Evolutionary conservation across 2,113 vertebrate genomes (phyloP), one percentile per base, ranked within the genome.

Genomic region (Malaclemys terrapin): DNA sequence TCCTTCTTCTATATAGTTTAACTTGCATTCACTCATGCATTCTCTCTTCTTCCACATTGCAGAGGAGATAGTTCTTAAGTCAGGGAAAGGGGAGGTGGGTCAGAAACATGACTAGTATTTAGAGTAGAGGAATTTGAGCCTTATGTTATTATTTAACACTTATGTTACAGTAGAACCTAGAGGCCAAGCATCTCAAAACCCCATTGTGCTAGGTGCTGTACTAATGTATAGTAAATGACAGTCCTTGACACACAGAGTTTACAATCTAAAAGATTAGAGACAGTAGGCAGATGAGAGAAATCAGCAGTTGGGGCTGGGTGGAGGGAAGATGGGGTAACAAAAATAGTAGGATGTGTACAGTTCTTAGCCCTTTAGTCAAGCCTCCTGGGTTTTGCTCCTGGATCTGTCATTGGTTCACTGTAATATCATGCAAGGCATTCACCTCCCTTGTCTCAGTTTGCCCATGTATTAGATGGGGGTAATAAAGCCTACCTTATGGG

Each of bases 161-260:
- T 56, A 12, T 2, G 17, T 80, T 45, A 13, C 42, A 42, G 19
- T 14, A 50, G 72, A 91, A 81, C 14, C 27, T 69, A 49, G 13
- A 65, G 50, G n/a, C 10, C 4, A 79, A 16, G 35, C 82, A 31
- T 7, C 19, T 75, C 49, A 50, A 45, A 87, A 11, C 47, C 8
- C 83, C 5, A 0, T 13, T 31, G 7, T 2, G 0, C n/a, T 45
- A 1, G 27, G 22, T 0, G 2, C 83, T 82, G 45, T 62, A 91
- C 16, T n/a, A 38, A 20, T 57, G 52, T 56, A 45, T 0, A n/a
- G 38, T 20, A 69, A 10, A 50, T 45, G 38, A 22, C 38, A 42
- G 72, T 83, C 50, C 84, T 81, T 19, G 53, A 22, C 38, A 75
- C 38, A 75, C 35, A 56, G 50, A 85, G 4, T 29, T 89, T 25